Evolutionary conservation across 2,888 invertebrate genomes (phyloP), one percentile per base, ranked within the genome.

Genomic region (Mimas tiliae): DNA sequence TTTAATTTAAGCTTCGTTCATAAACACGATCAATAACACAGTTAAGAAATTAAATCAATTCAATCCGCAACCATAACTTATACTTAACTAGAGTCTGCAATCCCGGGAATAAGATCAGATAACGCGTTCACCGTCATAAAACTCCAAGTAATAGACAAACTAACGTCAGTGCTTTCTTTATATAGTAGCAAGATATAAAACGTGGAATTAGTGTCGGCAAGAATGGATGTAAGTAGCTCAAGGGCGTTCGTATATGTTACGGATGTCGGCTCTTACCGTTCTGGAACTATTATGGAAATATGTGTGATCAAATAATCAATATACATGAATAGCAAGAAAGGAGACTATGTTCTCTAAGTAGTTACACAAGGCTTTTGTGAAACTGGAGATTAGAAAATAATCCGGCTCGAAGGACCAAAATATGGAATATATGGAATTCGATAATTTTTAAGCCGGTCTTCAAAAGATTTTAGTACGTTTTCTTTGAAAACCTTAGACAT

Each of bases 171-270:
- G 9, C 8, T 50, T 8, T 50, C 8, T 50, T 50, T 50, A 50
- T 16, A 50, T 50, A 50, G 50, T 19, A 8, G 19, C 19, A 9
- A 50, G 19, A 38, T 38, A 38, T 58, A 1, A 21, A 42, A 58
- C 12, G 19, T 19, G 9, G 11, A 19, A 38, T 33, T 12, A 21
- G 19, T 19, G 12, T 42, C 12, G 16, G 42, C 42, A 38, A 58
- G 16, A 58, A 42, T 12, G 19, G 58, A 6, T 7, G 34, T n/a
- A 53, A 42, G 58, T 58, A 42, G 58, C 58, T 58, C 58, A 58
- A 58, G 42, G 58, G 11, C 58, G 42, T 19, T 58, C n/a, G 19
- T 12, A 42, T 58, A 38, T 38, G 14, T 16, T 38, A 7, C 58
- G 38, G 55, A 58, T 42, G 58, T 42, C 16, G 16, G 21, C 38